Evolutionary conservation across 2,797 vertebrate genomes (phyloP).

Genomic region (Chanos chanos): DNA sequence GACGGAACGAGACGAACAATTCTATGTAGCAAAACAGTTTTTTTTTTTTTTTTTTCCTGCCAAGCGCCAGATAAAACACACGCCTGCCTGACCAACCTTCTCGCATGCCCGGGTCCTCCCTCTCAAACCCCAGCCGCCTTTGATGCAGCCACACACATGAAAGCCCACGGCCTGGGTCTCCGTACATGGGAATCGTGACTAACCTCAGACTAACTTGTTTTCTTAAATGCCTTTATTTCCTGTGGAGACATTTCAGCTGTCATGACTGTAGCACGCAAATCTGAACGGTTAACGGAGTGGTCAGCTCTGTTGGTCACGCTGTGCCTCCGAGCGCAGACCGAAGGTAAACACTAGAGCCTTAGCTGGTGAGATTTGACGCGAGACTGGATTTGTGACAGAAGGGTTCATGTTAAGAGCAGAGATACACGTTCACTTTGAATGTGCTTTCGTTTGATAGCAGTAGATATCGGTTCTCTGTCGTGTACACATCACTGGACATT

Average conservation of each 20-base stretch:
- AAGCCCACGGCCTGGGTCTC: no score
- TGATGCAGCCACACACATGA: no score
- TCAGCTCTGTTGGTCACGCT: not conserved
- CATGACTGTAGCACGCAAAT: constrained; percentile 1
- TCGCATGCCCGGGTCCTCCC: no score
- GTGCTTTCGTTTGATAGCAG: constrained; percentile 26
- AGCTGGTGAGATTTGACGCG: not conserved
- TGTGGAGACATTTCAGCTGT: not conserved
- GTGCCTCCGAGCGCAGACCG: constrained; percentile 1
- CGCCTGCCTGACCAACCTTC: no score
- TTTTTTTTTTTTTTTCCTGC: no score
- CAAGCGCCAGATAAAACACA: no score
- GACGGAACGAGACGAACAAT: not conserved
- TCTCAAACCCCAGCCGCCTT: no score
- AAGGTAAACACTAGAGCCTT: constrained; percentile 5
- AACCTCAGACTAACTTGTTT: constrained; percentile 12
- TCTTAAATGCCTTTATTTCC: constrained; percentile 12
- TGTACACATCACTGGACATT: no score
- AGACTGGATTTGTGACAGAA: not conserved
- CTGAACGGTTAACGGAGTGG: not conserved
- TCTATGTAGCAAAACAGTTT: constrained; percentile 26
- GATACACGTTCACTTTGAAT: constrained; percentile 21
- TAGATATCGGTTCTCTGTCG: no score
- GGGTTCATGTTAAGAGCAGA: constrained; percentile 8
- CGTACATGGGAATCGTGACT: not conserved